Percentiles rank a stretch among this genome's conserved stretches.
Evolutionary conservation across 2,113 vertebrate genomes (phyloP).

Genomic region (Emberiza fucata): DNA sequence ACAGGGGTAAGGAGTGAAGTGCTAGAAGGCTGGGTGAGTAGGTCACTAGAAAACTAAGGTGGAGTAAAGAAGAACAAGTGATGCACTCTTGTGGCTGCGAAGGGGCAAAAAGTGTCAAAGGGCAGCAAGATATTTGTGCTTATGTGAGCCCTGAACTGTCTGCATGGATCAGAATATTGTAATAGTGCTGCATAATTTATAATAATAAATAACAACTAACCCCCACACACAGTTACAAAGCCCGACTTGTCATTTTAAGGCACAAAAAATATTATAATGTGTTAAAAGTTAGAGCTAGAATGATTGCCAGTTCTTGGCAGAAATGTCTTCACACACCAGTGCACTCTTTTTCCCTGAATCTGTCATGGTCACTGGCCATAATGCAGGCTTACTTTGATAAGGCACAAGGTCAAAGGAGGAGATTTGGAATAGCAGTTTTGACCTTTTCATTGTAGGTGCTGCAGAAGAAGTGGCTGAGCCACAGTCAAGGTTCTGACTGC

Average conservation of each 20-base stretch:
- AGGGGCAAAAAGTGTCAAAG: neutral
- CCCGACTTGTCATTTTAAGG: neutral
- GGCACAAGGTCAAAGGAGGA: neutral
- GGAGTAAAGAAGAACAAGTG: neutral
- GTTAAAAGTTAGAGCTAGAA: neutral
- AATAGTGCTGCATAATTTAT: neutral
- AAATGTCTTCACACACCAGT: neutral
- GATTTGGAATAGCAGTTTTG: neutral
- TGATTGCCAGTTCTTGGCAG: neutral
- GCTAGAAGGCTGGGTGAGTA: neutral
- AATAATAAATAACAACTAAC: neutral
- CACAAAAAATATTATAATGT: neutral
- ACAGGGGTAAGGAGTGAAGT: neutral
- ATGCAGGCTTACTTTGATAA: neutral
- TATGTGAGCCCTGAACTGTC: neutral
- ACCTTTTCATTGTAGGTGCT: neutral
- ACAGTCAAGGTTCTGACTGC: neutral
- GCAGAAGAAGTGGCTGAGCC: neutral
- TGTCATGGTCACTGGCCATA: neutral
- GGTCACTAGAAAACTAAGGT: neutral
- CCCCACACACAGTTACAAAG: fast-evolving
- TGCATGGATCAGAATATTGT: no score
- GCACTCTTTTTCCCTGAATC: neutral
- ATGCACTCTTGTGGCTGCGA: neutral
- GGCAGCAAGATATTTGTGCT: neutral